Evolutionary conservation across 2,797 vertebrate species (phyloP), one percentile per base, ranked within the genome.

Genomic region (Crax fasciolata): DNA sequence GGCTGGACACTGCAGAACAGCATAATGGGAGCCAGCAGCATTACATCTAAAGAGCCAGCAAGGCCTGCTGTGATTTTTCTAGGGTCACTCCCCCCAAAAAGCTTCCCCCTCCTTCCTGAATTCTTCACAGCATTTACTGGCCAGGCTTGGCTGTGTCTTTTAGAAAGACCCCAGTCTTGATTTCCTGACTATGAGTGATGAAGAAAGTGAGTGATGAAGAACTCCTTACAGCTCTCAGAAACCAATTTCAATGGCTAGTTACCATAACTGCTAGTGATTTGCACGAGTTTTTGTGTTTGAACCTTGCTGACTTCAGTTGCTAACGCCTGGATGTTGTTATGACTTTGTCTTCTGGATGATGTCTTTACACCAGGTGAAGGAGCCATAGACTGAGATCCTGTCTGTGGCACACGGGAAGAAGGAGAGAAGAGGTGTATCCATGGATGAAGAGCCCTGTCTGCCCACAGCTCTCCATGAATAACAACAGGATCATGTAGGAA

Each of bases 81-180:
- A 18, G 13, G 27, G 15, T 75, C 16, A 59, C 1, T 2, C 13
- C 23, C 23, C 35, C 15, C 39, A 84, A 84, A n/a, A 35, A 0
- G 0, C 17, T 80, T 61, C 16, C 9, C 3, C 0, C 1, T 48
- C 38, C 13, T 76, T 83, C 16, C 35, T 75, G 57, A 75, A 52
- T 15, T 3, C 70, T 24, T 77, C n/a, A 21, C 39, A 70, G 19
- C 7, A n/a, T 44, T 68, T 65, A 28, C 15, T 86, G 76, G 30
- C 62, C n/a, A 74, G 1, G 2, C 7, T 57, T 59, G 25, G 6
- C 18, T 41, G 9, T 43, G 30, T 61, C 14, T 65, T 87, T 76
- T 32, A 85, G 66, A 70, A 85, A 81, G 10, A 6, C 12, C 44
- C n/a, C 18, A 16, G 35, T 81, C 9, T 18, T 68, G 32, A 21